Evolutionary conservation across 2,113 vertebrate genomes (phyloP).

Genomic region (Ammospiza nelsoni): DNA sequence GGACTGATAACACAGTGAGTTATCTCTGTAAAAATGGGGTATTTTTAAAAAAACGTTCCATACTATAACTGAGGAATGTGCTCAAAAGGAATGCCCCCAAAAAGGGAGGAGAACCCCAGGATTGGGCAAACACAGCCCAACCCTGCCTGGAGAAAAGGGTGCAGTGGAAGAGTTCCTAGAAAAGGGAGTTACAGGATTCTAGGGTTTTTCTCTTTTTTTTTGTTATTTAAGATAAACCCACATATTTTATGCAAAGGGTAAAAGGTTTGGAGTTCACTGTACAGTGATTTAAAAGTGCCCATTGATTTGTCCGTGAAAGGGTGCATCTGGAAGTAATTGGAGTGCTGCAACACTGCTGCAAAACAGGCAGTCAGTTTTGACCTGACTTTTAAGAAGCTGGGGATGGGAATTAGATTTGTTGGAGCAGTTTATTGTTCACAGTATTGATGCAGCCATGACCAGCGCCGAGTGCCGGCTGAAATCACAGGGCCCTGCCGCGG

Average conservation of each 20-base stretch:
- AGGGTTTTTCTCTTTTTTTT: neutral
- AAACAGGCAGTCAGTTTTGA: neutral
- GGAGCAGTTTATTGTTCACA: neutral
- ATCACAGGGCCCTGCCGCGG: rapidly evolving
- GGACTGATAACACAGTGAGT: conserved; percentile 89
- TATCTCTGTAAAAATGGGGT: neutral
- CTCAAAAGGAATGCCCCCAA: rapidly evolving
- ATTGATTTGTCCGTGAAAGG: neutral
- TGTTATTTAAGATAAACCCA: neutral
- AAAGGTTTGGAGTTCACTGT: neutral
- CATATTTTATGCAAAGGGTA: neutral
- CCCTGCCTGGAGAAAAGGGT: neutral
- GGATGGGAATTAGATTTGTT: neutral
- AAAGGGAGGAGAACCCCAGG: neutral
- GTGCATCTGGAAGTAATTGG: neutral
- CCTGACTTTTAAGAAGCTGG: neutral
- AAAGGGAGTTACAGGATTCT: too few species aligned
- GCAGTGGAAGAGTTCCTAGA: neutral
- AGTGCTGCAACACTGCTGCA: neutral
- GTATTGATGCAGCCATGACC: neutral
- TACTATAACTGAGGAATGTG: rapidly evolving
- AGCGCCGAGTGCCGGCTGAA: neutral
- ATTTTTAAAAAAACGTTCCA: neutral
- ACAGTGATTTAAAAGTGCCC: rapidly evolving
- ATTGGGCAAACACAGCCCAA: neutral